These are phyloP conservation scores for Sylvia atricapilla DNA, from an alignment of 2,113 vertebrate species.

Conservation along the genomic window DNA sequence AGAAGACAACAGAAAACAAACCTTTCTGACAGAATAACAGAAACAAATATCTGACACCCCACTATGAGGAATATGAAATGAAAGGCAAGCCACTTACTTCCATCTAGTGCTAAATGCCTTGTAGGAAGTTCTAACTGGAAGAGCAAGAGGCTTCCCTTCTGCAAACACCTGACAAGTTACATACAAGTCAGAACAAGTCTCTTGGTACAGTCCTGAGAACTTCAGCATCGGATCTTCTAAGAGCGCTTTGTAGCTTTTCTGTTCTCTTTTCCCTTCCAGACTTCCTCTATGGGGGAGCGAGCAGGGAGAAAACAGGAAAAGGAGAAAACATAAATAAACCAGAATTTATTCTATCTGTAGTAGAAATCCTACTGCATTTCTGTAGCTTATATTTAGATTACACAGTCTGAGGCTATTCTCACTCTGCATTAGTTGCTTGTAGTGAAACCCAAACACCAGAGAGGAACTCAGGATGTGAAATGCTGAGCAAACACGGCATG, in stretches of 20 bases:
- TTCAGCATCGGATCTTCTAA: constrained; percentile 94
- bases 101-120: constrained; percentile 98
- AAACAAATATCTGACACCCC: not conserved
- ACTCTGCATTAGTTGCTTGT: not conserved
- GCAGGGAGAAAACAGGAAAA: accelerated
- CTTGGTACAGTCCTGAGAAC: constrained; percentile 96
- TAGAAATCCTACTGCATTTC: not conserved
- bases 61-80: not conserved
- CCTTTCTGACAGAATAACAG: not conserved
- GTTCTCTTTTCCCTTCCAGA: constrained; percentile 95
- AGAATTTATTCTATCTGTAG: not conserved
- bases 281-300: constrained; percentile 78
- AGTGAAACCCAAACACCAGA: not conserved
- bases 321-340: not conserved
- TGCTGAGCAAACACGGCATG: not conserved
- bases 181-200: constrained; percentile 94
- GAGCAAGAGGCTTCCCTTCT: constrained; percentile 93
- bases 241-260: constrained; percentile 94
- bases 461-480: not conserved
- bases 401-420: not conserved
- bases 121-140: constrained; percentile 94
- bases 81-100: constrained; percentile 85
- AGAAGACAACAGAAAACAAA: not conserved
- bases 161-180: constrained; percentile 98
- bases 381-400: not conserved